Base-by-base conservation (phyloP, 2,888 invertebrate genomes). In the Autographa gamma region DNA sequence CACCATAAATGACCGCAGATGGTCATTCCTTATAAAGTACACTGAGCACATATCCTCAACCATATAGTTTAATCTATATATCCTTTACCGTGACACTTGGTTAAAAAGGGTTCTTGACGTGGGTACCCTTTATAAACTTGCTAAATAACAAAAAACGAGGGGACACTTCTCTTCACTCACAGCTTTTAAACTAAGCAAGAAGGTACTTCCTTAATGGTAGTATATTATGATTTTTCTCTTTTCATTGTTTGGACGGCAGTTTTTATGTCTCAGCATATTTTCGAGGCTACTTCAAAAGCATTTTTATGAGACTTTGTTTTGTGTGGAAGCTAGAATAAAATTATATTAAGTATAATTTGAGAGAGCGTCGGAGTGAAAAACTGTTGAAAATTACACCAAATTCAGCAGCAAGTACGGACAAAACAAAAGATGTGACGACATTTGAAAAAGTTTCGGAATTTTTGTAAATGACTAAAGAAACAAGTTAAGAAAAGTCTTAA, bases 241-340 rank as follows among this genome's bases (percentile, higher is more conserved):
- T 60, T 38, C 66, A 58, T 41, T 62, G 31, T 56, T 62, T 79
- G 69, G 19, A 66, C 63, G 62, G 18, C 52, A 73, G 62, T 79
- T 60, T 76, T 80, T 54, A 76, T 79, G 76, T 82, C 79, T 63
- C 65, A 76, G 59, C 76, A 74, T 76, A 79, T 67, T 76, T 69
- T 72, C 19, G 59, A 63, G 63, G 58, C 54, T 61, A 68, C 70
- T 76, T 69, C 67, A 61, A 74, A 79, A 66, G 74, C 66, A 66
- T 82, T 76, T 82, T 69, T 74, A 76, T 74, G 19, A 73, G 60
- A 71, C 60, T 74, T 63, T 79, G 72, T 76, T 66, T 65, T 59
- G 71, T 79, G 67, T 66, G 56, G 63, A 60, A 74, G 63, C 65
- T 63, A 71, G 63, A 74, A 76, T 76, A 76, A 63, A 71, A 76